Percentiles rank a stretch among this genome's conserved stretches.
These are phyloP conservation scores for Hyppa rectilinea DNA, from an alignment of 2,888 invertebrate species.

Conservation along the genomic window DNA sequence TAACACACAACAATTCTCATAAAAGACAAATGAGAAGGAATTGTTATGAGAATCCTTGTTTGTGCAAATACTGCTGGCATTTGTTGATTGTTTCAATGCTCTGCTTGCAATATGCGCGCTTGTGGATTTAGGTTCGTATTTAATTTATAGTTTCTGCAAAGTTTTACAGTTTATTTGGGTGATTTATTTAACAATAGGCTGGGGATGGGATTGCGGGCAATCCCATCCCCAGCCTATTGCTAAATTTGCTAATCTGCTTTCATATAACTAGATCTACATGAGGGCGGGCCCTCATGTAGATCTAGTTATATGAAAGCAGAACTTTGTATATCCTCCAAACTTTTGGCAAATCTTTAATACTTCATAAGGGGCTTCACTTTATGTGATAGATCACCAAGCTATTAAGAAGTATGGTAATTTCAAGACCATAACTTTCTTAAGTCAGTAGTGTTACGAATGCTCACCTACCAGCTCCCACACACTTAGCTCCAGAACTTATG, in stretches of 20 bases:
- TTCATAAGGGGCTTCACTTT: too few relatives aligned
- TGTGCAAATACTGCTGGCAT: conserved; percentile 27
- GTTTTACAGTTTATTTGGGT: conserved; percentile 14
- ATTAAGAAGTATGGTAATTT: conserved; percentile 5
- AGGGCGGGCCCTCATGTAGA: background rate
- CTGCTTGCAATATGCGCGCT: conserved; percentile 13
- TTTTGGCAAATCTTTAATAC: background rate
- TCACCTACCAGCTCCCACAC: background rate
- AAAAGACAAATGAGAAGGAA: conserved; percentile 33
- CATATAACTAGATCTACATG: too few relatives aligned
- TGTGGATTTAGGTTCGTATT: background rate
- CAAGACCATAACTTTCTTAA: background rate
- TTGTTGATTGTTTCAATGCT: conserved; percentile 34
- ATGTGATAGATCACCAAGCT: background rate
- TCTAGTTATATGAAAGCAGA: background rate
- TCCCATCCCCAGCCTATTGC: conserved; percentile 1
- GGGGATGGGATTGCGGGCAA: background rate
- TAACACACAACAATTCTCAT: conserved; percentile 39
- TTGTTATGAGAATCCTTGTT: conserved; percentile 39
- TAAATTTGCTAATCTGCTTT: too few relatives aligned
- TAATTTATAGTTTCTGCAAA: conserved; percentile 16
- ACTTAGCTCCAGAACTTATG: conserved; percentile 1
- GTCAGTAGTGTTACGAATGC: conserved; percentile 1
- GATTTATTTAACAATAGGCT: conserved; percentile 15
- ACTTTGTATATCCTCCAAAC: background rate